Base-by-base conservation (phyloP, 2,113 vertebrate genomes). In the Xyliphius kryptos region DNA sequence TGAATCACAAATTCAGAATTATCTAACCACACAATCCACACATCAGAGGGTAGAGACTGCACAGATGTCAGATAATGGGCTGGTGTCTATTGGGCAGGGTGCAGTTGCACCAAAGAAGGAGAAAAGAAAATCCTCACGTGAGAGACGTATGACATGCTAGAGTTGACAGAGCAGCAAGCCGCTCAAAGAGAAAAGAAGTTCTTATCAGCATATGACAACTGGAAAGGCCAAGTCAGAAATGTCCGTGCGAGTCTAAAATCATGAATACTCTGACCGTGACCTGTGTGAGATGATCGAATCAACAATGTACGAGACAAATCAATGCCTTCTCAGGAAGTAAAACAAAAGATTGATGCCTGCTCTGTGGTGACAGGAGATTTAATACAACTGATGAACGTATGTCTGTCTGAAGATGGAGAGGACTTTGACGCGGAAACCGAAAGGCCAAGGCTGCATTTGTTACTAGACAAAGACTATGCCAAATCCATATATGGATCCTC, bases 351-450 rank as follows among this genome's bases (percentile, higher is more conserved):
- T n/a, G n/a, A n/a, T n/a, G n/a, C n/a, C n/a, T n/a, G 63, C 41
- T 43, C 36, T 20, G 67, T 54, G 57, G 67, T 69, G 15, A 71
- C 44, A 40, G 6, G 12, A 36, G 64, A 74, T 41, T 17, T 74
- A 13, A 38, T 38, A 10, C 5, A 10, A 10, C 36, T 38, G 5
- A 68, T 71, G 60, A 72, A 74, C 46, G 63, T 70, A 17, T 6
- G 36, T 5, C 53, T 72, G 59, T 64, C 57, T 68, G 58, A 77
- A 72, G 55, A 61, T 16, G 52, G 62, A 55, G 51, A 74, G 1
- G 56, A 74, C 14, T 74, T 77, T 51, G 56, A 74, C 70, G 67
- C 48, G 43, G 40, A 56, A 11, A 63, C 56, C 56, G 73, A 75
- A 71, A 63, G 66, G 8, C n/a, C 62, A 46, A 74, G 52, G 21